phyloP scores from a whole-genome alignment of 1,140 invertebrate species.

The Zelostemma sp. region DNA sequence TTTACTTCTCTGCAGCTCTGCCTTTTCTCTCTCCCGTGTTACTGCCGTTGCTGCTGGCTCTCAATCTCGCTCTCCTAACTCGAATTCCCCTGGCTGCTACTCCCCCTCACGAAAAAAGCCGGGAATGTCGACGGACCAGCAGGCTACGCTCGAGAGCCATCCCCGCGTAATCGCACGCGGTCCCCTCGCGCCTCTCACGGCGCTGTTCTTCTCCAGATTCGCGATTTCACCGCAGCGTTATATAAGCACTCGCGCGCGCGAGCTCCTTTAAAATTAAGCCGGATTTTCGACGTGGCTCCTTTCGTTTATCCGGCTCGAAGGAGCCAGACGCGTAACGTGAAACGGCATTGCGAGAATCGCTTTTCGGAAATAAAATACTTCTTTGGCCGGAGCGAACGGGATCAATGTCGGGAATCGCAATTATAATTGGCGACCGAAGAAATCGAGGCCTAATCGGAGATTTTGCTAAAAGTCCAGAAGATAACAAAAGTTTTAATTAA shows the following conservation, averaged over 20 bases:
- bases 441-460: slow-evolving; percentile 25
- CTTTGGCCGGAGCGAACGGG: too few species aligned
- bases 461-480: slow-evolving; percentile 36
- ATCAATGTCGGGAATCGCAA: slow-evolving; percentile 1
- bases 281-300: too few species aligned
- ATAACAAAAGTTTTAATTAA: slow-evolving; percentile 49
- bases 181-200: slow-evolving; percentile 25
- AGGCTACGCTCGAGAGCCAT: slow-evolving; percentile 41
- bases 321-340: too few species aligned
- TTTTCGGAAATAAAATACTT: too few species aligned
- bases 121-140: slow-evolving; percentile 43
- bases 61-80: slow-evolving; percentile 17
- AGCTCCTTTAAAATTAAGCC: too few species aligned
- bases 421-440: slow-evolving; percentile 30
- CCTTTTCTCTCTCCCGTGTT: slow-evolving; percentile 36
- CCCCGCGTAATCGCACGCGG: slow-evolving; percentile 36
- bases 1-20: slow-evolving; percentile 57
- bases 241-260: slow-evolving; percentile 7
- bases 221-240: slow-evolving; percentile 1
- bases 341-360: too few species aligned
- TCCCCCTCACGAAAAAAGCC: slow-evolving; percentile 33
- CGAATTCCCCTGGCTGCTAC: slow-evolving; percentile 10
- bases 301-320: too few species aligned
- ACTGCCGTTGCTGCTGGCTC: slow-evolving; percentile 23
- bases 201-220: slow-evolving; percentile 18